A percentile compares a stretch with the other conserved stretches of the same genome.
phyloP scores from a whole-genome alignment of 2,888 invertebrate genomes.

The Callyntrura sp. region DNA sequence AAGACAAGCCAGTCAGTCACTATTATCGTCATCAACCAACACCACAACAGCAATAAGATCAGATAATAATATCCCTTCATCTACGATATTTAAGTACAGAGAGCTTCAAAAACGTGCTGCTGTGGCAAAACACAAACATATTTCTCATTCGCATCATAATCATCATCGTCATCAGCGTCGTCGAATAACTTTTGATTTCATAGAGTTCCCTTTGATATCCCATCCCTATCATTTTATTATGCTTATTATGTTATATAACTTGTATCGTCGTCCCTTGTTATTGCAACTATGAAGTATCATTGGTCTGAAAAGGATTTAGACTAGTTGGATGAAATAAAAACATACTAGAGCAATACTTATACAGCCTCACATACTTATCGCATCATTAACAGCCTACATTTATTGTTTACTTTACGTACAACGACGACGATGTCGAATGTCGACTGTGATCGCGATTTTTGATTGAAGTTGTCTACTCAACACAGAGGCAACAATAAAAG shows the following conservation, averaged over 20 bases:
- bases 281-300: conserved; percentile 6
- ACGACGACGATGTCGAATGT: not conserved
- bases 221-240: conserved; percentile 2
- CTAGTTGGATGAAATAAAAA: conserved; percentile 17
- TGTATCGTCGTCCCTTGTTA: not conserved
- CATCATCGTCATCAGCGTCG: not conserved
- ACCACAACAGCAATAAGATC: not conserved
- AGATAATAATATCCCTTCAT: conserved; percentile 19
- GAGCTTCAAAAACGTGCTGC: not conserved
- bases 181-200: conserved; percentile 53
- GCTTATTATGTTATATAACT: not conserved
- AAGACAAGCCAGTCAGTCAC: not conserved
- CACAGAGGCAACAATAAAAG: conserved; percentile 13
- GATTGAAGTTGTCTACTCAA: not conserved
- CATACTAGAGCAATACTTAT: not conserved
- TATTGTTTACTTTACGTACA: not conserved
- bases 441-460: conserved; percentile 10
- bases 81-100: not conserved
- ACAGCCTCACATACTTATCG: not conserved
- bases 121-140: conserved; percentile 13
- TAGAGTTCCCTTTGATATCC: conserved; percentile 5
- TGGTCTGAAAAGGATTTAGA: conserved; percentile 24
- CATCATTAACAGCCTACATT: not conserved
- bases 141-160: conserved; percentile 19
- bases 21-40: conserved; percentile 10